Evolutionary conservation across 2,113 vertebrate genomes (phyloP).

Genomic region (Malurus cyaneus): DNA sequence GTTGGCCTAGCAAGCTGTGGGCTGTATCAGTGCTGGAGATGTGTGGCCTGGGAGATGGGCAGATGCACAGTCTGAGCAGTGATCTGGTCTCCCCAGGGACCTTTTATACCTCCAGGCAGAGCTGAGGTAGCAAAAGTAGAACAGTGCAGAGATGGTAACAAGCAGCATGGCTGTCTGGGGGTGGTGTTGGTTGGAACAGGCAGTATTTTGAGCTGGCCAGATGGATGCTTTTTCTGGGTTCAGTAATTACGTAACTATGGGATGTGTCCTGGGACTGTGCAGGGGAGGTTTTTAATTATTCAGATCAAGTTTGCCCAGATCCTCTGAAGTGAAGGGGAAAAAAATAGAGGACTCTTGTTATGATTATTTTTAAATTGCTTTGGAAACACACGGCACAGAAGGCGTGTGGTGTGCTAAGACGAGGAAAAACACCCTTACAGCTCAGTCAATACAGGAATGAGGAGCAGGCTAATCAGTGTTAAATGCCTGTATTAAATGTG

Average conservation of each 20-base stretch:
- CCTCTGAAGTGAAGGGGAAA: neutral
- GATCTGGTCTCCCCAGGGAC: constrained; percentile 18
- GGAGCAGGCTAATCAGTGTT: neutral
- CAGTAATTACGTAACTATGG: constrained; percentile 39
- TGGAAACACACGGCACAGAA: neutral
- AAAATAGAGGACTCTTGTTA: neutral
- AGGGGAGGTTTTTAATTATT: constrained; percentile 47
- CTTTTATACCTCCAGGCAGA: neutral
- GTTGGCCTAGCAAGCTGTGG: neutral
- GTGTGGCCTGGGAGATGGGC: constrained; percentile 10
- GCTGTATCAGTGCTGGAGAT: neutral
- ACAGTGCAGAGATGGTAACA: neutral
- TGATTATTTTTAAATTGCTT: constrained; percentile 40
- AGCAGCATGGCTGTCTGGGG: constrained; percentile 1
- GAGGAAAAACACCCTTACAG: neutral
- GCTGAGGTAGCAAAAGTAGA: constrained; percentile 13
- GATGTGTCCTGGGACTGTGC: constrained; percentile 39
- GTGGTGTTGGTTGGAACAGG: constrained; percentile 37
- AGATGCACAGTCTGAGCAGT: neutral
- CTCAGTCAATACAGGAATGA: neutral
- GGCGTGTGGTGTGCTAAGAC: neutral
- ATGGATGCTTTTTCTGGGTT: constrained; percentile 64
- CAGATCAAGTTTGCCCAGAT: constrained; percentile 6
- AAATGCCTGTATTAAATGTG: neutral
- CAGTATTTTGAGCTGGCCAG: constrained; percentile 40